Conservation (phyloP, 2,888 invertebrate species). For the Amphimallon solstitiale region DNA sequence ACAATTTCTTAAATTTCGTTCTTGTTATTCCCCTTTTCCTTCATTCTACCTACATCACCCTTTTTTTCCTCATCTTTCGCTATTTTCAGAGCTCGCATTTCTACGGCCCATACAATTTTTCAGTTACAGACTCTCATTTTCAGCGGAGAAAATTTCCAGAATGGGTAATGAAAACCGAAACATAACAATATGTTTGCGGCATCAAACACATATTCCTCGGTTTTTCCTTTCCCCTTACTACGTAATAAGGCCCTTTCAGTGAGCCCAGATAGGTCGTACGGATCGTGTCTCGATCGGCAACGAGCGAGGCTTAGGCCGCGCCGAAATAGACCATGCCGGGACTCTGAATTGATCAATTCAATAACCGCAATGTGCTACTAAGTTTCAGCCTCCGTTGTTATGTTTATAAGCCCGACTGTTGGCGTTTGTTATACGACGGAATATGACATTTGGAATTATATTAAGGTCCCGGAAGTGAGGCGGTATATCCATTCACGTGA, state of each 20-base stretch:
- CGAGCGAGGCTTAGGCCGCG: constrained; percentile 54
- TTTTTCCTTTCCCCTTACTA: constrained; percentile 61
- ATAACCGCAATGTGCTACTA: constrained; percentile 63
- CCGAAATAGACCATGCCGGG: constrained; percentile 60
- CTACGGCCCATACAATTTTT: constrained; percentile 34
- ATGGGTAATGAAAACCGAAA: constrained; percentile 47
- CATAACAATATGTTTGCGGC: constrained; percentile 63
- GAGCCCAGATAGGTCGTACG: constrained; percentile 60
- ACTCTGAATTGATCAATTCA: constrained; percentile 64
- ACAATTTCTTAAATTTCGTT: constrained; percentile 4
- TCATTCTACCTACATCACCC: background rate
- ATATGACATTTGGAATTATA: constrained; percentile 37
- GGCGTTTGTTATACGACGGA: constrained; percentile 45
- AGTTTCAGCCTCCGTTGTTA: constrained; percentile 61
- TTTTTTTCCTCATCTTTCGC: constrained; percentile 6
- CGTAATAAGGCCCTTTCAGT: constrained; percentile 61
- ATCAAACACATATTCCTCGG: constrained; percentile 61
- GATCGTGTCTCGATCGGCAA: constrained; percentile 59
- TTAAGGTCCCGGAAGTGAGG: constrained; percentile 22
- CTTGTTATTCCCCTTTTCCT: constrained; percentile 5
- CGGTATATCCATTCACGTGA: constrained; percentile 27
- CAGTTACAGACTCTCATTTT: constrained; percentile 34
- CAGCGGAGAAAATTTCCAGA: constrained; percentile 38
- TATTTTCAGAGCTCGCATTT: constrained; percentile 25
- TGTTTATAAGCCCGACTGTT: constrained; percentile 60